These are phyloP conservation scores for Holothuria scabra DNA, from an alignment of 53 echinoderm and acorn worm genomes.

Conservation along the genomic window DNA sequence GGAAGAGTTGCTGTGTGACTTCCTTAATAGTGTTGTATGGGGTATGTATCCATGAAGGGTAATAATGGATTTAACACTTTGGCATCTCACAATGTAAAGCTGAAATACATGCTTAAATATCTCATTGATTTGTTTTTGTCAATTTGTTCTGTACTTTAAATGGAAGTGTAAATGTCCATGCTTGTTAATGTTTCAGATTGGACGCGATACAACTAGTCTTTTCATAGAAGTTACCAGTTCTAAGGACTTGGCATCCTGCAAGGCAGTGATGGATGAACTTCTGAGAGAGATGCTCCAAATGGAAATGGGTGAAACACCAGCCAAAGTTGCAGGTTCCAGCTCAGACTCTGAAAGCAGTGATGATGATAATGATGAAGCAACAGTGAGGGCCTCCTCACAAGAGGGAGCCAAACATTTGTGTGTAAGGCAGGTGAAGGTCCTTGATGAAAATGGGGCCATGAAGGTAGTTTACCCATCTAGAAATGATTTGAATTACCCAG, in stretches of 20 bases:
- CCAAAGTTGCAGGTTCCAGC: conserved; percentile 4
- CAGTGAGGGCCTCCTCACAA: background rate
- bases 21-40: too few species aligned
- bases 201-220: conserved; percentile 74
- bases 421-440: conserved; percentile 77
- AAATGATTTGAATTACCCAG: conserved; percentile 67
- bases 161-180: too few species aligned
- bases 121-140: too few species aligned
- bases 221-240: conserved; percentile 94
- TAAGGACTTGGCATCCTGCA: conserved; percentile 77
- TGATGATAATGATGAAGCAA: background rate
- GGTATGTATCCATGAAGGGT: too few species aligned
- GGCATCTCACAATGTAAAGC: too few species aligned
- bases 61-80: too few species aligned
- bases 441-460: conserved; percentile 68
- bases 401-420: conserved; percentile 35
- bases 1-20: too few species aligned
- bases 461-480: conserved; percentile 86
- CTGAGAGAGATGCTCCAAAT: conserved; percentile 75
- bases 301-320: conserved; percentile 40
- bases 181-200: conserved; percentile 62
- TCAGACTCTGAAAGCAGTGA: conserved; percentile 33
- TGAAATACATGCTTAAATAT: too few species aligned
- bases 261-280: conserved; percentile 89
- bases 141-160: too few species aligned